Base-by-base conservation (phyloP, 2,113 vertebrate species). In the Lophotis ruficrista region DNA sequence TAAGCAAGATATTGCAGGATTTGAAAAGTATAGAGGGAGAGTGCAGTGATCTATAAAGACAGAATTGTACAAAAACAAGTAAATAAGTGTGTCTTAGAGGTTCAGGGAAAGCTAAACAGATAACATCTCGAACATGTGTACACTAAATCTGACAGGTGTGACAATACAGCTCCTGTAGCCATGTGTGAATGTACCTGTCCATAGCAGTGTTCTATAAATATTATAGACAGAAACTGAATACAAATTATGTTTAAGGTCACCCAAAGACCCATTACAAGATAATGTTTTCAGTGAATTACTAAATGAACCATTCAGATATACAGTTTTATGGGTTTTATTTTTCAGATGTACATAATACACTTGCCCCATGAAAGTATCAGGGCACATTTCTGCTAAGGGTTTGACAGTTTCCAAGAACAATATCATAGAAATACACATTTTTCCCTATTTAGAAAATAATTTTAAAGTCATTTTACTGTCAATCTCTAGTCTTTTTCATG, bases 11-110 rank as follows among this genome's bases (percentile, higher is more conserved):
- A 93, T 77, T 78, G 33, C 60, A 84, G 69, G 88, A 88, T 96
- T 96, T 93, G 86, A 90, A 95, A 89, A 86, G 89, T 81, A 79
- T 78, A 92, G 76, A 92, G 75, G 61, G 61, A 54, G 89, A 85
- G 87, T 53, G 79, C 72, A 92, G 60, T 5, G 1, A 93, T 83
- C 89, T 86, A 58, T 50, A 61, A 94, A 90, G 68, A 83, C 3
- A 17, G 65, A 81, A 47, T 27, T 68, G 54, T 56, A 90, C 25
- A 45, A 64, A 78, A 70, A 8, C 72, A 89, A 70, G 70, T 62
- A 90, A 96, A 95, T 60, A 28, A 27, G 2, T 13, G 11, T 48
- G 62, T 43, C 51, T 80, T 56, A 80, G 71, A 83, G 27, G 50
- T 43, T 69, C 22, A 27, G 48, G 60, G 50, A 72, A 71, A 90